Conservation (phyloP, 1,140 invertebrate genomes). For the Drosophila pseudoananassae region DNA sequence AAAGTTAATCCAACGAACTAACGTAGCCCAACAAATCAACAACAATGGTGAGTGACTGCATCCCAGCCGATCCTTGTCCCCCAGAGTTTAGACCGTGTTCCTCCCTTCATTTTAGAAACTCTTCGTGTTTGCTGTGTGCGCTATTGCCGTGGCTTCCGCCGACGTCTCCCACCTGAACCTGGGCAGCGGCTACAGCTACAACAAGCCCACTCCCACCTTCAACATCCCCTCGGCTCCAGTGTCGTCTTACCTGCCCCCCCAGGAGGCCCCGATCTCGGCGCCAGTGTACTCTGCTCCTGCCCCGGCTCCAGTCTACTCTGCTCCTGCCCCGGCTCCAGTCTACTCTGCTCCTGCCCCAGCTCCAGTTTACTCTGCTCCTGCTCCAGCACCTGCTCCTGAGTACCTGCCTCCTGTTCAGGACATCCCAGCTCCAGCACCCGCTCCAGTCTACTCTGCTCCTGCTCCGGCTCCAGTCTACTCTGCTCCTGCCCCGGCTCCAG, state of each 20-base stretch:
- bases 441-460: constrained; percentile 35
- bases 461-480: constrained; percentile 44
- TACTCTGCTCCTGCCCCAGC: constrained; percentile 46
- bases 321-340: constrained; percentile 37
- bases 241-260: constrained; percentile 10
- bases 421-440: constrained; percentile 35
- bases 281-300: constrained; percentile 42
- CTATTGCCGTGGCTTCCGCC: constrained; percentile 65
- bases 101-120: constrained; percentile 64
- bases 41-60: constrained; percentile 59
- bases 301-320: constrained; percentile 26
- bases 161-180: constrained; percentile 72
- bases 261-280: constrained; percentile 11
- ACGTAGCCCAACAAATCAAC: constrained; percentile 63
- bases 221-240: constrained; percentile 56
- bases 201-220: constrained; percentile 62
- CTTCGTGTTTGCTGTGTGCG: constrained; percentile 74
- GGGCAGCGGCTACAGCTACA: constrained; percentile 65
- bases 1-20: constrained; percentile 68
- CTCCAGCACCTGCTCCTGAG: constrained; percentile 7
- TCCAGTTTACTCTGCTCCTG: constrained; percentile 7
- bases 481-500: constrained; percentile 17
- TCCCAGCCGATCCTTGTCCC: constrained; percentile 18
- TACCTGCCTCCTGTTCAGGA: constrained; percentile 54
- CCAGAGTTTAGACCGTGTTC: neutral